phyloP scores from a whole-genome alignment of 1,140 invertebrate genomes.

The Papilio dardanus region DNA sequence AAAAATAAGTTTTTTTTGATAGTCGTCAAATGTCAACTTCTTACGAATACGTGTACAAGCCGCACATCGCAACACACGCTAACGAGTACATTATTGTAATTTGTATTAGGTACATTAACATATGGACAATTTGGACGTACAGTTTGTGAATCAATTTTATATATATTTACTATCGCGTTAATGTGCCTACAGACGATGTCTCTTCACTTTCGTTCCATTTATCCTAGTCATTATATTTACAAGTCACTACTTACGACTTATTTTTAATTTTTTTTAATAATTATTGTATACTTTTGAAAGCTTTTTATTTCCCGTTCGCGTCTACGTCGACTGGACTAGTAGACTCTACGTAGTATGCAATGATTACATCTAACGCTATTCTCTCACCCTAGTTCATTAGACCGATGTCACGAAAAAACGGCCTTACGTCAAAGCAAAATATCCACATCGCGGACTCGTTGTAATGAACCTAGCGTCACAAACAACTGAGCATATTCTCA shows the following conservation, averaged over 20 bases:
- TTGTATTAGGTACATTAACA: slow-evolving; percentile 80
- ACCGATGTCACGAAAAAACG: too few species aligned
- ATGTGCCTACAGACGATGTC: slow-evolving; percentile 63
- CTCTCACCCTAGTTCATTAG: too few species aligned
- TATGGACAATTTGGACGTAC: slow-evolving; percentile 82
- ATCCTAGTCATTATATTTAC: slow-evolving; percentile 72
- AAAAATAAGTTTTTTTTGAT: slow-evolving; percentile 81
- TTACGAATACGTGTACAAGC: slow-evolving; percentile 62
- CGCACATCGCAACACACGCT: slow-evolving; percentile 75
- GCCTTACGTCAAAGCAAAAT: too few species aligned
- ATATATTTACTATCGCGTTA: slow-evolving; percentile 65
- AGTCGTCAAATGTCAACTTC: slow-evolving; percentile 72
- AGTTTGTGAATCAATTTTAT: slow-evolving; percentile 68
- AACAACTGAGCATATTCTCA: too few species aligned
- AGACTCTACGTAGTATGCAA: background rate
- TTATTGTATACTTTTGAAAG: slow-evolving; percentile 59
- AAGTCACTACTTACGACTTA: slow-evolving; percentile 53
- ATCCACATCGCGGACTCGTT: too few species aligned
- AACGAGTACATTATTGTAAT: slow-evolving; percentile 81
- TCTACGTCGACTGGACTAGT: background rate
- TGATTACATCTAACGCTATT: background rate
- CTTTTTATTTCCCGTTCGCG: slow-evolving; percentile 40
- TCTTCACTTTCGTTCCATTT: slow-evolving; percentile 79
- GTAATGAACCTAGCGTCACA: too few species aligned
- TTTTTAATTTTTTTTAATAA: slow-evolving; percentile 57